Evolutionary conservation across 2,888 invertebrate species (phyloP), one percentile per base, ranked within the genome.

Genomic region (Caenorhabditis macrosperma): DNA sequence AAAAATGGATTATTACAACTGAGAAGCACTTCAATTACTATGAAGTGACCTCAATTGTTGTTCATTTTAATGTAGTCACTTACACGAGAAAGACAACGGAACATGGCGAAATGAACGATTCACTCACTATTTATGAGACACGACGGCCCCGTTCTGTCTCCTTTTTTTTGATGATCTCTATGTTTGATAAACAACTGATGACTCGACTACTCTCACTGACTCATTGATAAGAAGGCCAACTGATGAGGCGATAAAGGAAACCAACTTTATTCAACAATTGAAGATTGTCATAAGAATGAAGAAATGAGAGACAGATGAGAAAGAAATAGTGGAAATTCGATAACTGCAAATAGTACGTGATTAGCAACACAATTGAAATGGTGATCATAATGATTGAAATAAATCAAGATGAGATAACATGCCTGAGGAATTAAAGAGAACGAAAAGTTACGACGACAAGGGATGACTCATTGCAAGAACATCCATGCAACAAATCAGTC

Each of bases 341-440:
- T 17, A 17, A 57, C 3, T n/a, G 24, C 15, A n/a, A 41, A 38
- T 15, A 44, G 33, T n/a, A n/a, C n/a, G n/a, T 22, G 33, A 26
- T 17, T n/a, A 26, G 1, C n/a, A n/a, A n/a, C n/a, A n/a, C n/a
- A n/a, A n/a, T n/a, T n/a, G n/a, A n/a, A n/a, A n/a, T n/a, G n/a
- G n/a, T n/a, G n/a, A n/a, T n/a, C n/a, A n/a, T n/a, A n/a, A n/a
- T n/a, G n/a, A n/a, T n/a, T n/a, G 22, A 20, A 48, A n/a, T 50
- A 17, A 46, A 64, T 50, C 41, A 64, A 48, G 66, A 66, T 74
- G 59, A 74, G 74, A 74, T 74, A 74, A 74, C 64, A 74, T 74
- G 74, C 74, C 64, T 74, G 74, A 64, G 64, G 64, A 74, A 74
- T 57, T 74, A 64, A 74, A 2, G 59, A 74, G 64, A 63, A 52